Evolutionary conservation across 1,140 invertebrate genomes (phyloP), one percentile per base, ranked within the genome.

Genomic region (Rhagoletis pomonella): DNA sequence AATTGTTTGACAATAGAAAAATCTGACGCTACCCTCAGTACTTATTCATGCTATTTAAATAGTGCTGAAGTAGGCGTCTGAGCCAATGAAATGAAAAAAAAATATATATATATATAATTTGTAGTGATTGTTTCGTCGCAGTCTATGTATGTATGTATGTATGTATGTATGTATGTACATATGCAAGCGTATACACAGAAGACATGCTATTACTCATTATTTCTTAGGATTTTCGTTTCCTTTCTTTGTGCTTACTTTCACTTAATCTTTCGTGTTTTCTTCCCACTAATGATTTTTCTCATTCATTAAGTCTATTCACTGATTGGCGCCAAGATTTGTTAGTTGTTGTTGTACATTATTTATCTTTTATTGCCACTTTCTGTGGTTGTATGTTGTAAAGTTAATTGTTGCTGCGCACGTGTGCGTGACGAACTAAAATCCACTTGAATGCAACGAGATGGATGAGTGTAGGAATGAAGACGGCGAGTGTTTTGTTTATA

Each of bases 241-340:
- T 62, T 62, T 62, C 7, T 62, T n/a, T 73, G 10, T 17, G 19
- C 42, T 44, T 44, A 1, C 42, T 44, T 14, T 73, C 67, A 73
- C 39, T 73, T 73, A 73, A 42, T 47, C 67, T 17, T n/a, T 73
- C 50, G 50, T 55, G 50, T 10, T 55, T 55, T 5, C 67, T 73
- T 73, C 12, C 39, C 67, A n/a, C 39, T 47, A 39, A 47, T 29
- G 29, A 29, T 17, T 73, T 39, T 47, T 47, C 17, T 2, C 67
- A 44, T 73, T 73, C 17, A 62, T 62, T 73, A 44, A 47, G 67
- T 42, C 67, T 69, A 17, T 73, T 47, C 67, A 73, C 67, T 73
- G 44, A 73, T 73, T 73, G 67, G 42, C 67, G 14, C 39, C 4
- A 42, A 39, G 12, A 73, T 12, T 73, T 62, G 60, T 10, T 55